phyloP scores from a whole-genome alignment of 64 coral and sea anemone genomes.

The Montipora capricornis region DNA sequence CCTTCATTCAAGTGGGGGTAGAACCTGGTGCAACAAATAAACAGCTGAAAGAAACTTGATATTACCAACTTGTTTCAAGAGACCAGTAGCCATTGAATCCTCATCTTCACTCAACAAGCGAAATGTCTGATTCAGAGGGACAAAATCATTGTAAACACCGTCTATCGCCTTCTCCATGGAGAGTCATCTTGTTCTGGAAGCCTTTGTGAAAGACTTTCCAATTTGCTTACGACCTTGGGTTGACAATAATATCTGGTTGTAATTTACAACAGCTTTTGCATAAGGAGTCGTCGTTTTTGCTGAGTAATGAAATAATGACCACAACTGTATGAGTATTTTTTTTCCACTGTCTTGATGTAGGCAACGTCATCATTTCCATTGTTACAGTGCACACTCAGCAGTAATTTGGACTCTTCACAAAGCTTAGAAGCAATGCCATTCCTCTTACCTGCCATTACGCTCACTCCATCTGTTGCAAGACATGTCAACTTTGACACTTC shows the following conservation, averaged over 20 bases:
- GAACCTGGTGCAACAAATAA: constrained; percentile 55
- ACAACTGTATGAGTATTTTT: no score
- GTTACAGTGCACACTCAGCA: constrained; percentile 26
- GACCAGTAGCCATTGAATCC: constrained; percentile 54
- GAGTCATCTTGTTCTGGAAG: not conserved
- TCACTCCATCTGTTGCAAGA: constrained; percentile 30
- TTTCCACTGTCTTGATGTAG: no score
- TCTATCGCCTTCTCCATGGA: constrained; percentile 60
- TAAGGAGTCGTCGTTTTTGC: not conserved
- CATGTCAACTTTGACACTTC: not conserved
- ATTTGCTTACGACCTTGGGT: no score
- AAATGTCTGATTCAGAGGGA: constrained; percentile 51
- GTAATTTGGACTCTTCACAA: not conserved
- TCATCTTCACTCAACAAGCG: constrained; percentile 56
- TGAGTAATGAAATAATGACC: no score
- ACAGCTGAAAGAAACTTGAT: constrained; percentile 66
- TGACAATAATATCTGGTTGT: no score
- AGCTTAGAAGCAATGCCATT: constrained; percentile 33
- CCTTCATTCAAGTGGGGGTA: constrained; percentile 22
- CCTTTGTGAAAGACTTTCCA: no score
- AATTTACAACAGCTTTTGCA: no score
- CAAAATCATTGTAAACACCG: constrained; percentile 65
- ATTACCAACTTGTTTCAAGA: constrained; percentile 58
- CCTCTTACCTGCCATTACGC: constrained; percentile 49
- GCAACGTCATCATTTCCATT: no score